Conservation (phyloP, 2,797 vertebrate species). For the Neomorphus geoffroyi region DNA sequence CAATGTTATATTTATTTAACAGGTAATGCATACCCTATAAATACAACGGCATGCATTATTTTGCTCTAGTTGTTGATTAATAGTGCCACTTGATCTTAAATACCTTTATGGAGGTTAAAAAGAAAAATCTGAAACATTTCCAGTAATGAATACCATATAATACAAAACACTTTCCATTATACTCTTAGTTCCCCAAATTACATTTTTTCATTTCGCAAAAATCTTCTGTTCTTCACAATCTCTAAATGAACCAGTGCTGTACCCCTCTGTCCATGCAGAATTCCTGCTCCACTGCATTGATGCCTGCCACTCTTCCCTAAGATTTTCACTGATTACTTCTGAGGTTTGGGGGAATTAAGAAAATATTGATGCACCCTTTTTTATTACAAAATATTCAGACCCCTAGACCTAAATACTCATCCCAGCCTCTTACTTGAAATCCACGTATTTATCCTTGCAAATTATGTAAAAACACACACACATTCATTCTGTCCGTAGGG, state of each 20-base stretch:
- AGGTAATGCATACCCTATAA: background rate
- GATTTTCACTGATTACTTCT: background rate
- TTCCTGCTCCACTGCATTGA: background rate
- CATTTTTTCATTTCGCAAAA: background rate
- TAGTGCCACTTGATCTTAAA: background rate
- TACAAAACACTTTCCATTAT: background rate
- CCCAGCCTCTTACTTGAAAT: background rate
- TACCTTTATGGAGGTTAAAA: background rate
- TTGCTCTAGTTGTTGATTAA: background rate
- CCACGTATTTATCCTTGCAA: background rate
- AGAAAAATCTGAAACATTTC: background rate
- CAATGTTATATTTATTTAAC: background rate
- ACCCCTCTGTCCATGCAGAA: background rate
- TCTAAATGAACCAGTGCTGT: background rate
- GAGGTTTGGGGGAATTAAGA: background rate
- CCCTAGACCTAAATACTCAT: background rate
- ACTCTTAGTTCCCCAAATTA: background rate
- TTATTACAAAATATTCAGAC: background rate
- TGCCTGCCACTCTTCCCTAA: background rate
- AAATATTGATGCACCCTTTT: background rate
- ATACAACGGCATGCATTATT: background rate
- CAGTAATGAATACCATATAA: background rate
- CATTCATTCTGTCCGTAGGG: background rate
- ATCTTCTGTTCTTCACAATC: background rate
- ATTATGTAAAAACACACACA: rapidly evolving